Evolutionary conservation across 2,113 vertebrate genomes (phyloP).

Genomic region (Cynocephalus volans): DNA sequence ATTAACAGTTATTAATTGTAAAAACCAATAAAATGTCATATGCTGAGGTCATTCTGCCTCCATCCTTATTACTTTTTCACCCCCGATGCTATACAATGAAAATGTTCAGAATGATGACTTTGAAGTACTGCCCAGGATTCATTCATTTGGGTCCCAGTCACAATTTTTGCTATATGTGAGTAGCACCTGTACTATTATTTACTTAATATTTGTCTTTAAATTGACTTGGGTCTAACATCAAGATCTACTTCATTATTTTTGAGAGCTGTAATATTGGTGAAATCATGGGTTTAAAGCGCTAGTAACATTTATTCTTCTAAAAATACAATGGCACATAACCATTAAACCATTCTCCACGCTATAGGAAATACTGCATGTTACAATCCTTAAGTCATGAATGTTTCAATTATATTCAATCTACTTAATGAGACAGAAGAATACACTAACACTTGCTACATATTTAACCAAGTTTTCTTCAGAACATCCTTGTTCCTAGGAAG

Average conservation of each 20-base stretch:
- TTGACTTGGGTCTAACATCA: neutral
- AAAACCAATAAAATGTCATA: neutral
- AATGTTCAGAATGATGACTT: neutral
- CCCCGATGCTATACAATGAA: neutral
- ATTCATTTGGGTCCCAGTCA: neutral
- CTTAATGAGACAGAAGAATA: neutral
- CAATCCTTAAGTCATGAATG: neutral
- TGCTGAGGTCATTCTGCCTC: neutral
- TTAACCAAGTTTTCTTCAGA: conserved; percentile 38
- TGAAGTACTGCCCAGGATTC: neutral
- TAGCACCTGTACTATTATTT: neutral
- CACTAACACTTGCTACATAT: neutral
- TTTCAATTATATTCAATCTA: neutral
- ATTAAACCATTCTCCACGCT: neutral
- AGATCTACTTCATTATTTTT: conserved; percentile 9
- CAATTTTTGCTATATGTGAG: neutral
- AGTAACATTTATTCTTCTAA: conserved; percentile 34
- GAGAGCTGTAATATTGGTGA: neutral
- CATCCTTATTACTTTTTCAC: neutral
- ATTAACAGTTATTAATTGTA: neutral
- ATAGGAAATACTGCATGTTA: neutral
- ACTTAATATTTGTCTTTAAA: conserved; percentile 25
- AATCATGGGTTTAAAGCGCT: neutral
- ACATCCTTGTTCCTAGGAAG: neutral
- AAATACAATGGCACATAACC: neutral